Base-by-base conservation (phyloP, 2,797 vertebrate genomes). In the Heteromormyrus szaboi region DNA sequence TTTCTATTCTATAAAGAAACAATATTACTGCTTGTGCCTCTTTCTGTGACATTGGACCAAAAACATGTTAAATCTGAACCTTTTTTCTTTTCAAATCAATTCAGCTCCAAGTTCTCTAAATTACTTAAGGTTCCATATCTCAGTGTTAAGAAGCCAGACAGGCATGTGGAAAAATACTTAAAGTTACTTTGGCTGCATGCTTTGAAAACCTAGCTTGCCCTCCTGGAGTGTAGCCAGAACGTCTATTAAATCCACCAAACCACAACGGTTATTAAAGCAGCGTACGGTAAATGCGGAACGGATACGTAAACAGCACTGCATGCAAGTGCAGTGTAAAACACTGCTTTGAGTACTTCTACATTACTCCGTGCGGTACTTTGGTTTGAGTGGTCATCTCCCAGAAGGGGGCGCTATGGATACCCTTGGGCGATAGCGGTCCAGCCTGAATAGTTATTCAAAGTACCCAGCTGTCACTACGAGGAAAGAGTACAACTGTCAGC, bases 121-220 rank as follows among this genome's bases (percentile, higher is more conserved):
- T 81, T 81, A 81, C 19, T 46, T 81, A 81, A 81, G 76, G 76
- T 81, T 81, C 41, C 76, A n/a, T 81, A n/a, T 46, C 17, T 81
- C 76, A 81, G 41, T 46, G 41, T 81, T 81, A 81, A 81, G 19
- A 17, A 81, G 41, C 44, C 81, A 85, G 44, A 85, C n/a, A 14
- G 81, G 50, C 81, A 85, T 85, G 44, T 25, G 48, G 44, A 85
- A 48, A 51, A 85, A 85, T 11, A 12, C 81, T 85, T 44, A 51
- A 8, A 85, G 46, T 29, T 51, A 25, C 46, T 25, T 51, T 25
- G 19, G 44, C 81, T 84, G 81, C 81, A 50, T 12, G 81, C 81
- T 85, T 85, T 48, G 48, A 51, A 51, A 85, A 85, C 46, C 44
- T 51, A 85, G 19, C 25, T 22, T 25, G 81, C 81, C 25, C 44